A percentile compares a stretch with the other conserved stretches of the same genome.
Conservation (phyloP, 2,797 vertebrate species). For the Malurus splendens region DNA sequence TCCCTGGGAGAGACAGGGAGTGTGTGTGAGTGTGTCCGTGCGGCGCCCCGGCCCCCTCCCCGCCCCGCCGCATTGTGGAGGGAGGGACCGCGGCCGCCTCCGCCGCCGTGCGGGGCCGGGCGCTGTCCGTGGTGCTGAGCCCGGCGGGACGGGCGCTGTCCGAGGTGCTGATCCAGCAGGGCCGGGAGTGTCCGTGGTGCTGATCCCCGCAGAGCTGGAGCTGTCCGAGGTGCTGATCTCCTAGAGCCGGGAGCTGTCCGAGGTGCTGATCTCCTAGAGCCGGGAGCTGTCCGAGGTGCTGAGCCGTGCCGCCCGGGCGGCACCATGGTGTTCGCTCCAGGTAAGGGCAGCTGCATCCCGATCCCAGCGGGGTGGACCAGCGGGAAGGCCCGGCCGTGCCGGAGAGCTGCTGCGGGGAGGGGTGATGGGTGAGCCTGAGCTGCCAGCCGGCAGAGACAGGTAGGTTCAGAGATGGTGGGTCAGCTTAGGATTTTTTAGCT, state of each 20-base stretch:
- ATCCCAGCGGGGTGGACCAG: neutral
- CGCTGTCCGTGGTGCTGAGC: neutral
- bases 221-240: neutral
- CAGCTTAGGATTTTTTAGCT: neutral
- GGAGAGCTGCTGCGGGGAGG: neutral
- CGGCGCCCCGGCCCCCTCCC: slow-evolving; percentile 6
- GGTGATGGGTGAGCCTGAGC: neutral
- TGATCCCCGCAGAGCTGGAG: neutral
- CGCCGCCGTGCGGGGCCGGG: neutral
- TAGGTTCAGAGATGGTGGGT: neutral
- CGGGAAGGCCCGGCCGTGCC: neutral
- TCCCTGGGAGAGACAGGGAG: neutral
- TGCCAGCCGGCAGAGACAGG: neutral
- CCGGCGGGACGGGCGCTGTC: neutral
- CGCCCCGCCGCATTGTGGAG: slow-evolving; percentile 59
- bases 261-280: neutral
- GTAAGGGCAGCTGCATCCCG: slow-evolving; percentile 7
- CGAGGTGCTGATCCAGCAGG: neutral
- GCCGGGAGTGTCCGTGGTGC: neutral
- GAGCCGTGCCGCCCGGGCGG: neutral
- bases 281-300: neutral
- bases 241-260: neutral
- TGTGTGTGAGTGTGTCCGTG: neutral
- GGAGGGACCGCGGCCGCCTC: slow-evolving; percentile 35
- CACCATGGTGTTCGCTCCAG: slow-evolving; percentile 59